These are phyloP conservation scores for Xylocopa sonorina DNA, from an alignment of 1,140 invertebrate species.

Conservation along the genomic window DNA sequence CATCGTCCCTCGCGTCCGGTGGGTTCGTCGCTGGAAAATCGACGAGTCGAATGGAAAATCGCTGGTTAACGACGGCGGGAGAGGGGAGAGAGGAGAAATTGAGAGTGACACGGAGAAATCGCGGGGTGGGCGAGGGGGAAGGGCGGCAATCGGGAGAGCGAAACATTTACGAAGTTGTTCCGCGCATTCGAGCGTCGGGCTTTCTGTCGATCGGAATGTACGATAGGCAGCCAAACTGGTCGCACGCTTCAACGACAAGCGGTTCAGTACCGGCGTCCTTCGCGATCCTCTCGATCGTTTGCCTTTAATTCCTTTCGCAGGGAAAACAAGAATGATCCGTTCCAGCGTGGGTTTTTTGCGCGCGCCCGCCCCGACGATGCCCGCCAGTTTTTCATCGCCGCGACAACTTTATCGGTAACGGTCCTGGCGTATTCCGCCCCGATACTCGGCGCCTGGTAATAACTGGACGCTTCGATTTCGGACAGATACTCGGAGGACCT, in stretches of 20 bases:
- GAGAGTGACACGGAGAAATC: neutral
- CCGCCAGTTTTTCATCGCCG: conserved; percentile 27
- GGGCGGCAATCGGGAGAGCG: conserved; percentile 24
- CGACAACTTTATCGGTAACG: conserved; percentile 41
- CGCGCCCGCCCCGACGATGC: conserved; percentile 23
- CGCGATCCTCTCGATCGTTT: conserved; percentile 49
- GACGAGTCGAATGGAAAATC: conserved; percentile 2
- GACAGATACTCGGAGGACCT: conserved; percentile 31
- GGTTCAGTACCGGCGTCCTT: conserved; percentile 41
- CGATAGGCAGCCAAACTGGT: conserved; percentile 71
- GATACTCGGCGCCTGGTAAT: conserved; percentile 15
- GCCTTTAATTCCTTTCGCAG: conserved; percentile 54
- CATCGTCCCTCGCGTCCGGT: conserved; percentile 9
- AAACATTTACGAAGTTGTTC: conserved; percentile 59
- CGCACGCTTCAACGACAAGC: conserved; percentile 56
- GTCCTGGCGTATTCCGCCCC: neutral
- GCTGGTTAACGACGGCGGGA: neutral
- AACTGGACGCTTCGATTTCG: conserved; percentile 30
- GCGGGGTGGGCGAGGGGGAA: neutral
- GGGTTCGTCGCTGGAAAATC: conserved; percentile 32
- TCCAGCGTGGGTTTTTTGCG: conserved; percentile 34
- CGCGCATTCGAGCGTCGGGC: conserved; percentile 58
- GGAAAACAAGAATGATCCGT: conserved; percentile 22
- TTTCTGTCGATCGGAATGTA: conserved; percentile 69
- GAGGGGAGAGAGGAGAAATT: neutral